Evolutionary conservation across 2,113 vertebrate genomes (phyloP).

Genomic region (Brachypodius melanocephalos): DNA sequence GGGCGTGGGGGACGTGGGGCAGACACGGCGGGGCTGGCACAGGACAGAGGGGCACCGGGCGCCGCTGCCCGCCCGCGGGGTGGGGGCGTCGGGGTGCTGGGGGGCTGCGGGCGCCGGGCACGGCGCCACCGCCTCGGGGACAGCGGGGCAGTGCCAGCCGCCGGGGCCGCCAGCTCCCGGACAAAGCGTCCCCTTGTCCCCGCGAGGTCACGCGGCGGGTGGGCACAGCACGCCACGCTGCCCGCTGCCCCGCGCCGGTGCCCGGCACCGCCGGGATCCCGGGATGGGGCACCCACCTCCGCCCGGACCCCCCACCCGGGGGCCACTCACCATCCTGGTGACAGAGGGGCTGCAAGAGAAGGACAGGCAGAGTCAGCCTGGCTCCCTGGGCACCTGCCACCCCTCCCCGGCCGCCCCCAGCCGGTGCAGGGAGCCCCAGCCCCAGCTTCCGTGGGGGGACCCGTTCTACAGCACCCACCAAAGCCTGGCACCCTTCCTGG

Average conservation of each 20-base stretch:
- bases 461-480: neutral
- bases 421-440: accelerated
- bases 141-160: constrained; percentile 15
- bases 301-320: neutral
- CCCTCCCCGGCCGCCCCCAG: neutral
- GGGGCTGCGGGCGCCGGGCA: neutral
- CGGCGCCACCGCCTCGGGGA: neutral
- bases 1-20: neutral
- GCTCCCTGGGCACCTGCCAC: neutral
- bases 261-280: neutral
- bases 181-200: constrained; percentile 50
- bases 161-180: neutral
- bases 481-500: neutral
- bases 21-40: neutral
- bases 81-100: neutral
- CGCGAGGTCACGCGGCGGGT: constrained; percentile 23
- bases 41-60: neutral
- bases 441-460: neutral
- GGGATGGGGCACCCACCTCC: neutral
- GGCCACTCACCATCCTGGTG: constrained; percentile 40
- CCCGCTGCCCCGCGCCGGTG: neutral
- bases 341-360: neutral
- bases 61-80: neutral
- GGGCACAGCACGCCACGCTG: neutral
- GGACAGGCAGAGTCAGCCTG: neutral